phyloP scores from a whole-genome alignment of 2,888 invertebrate genomes.

The Pandemis heparana region DNA sequence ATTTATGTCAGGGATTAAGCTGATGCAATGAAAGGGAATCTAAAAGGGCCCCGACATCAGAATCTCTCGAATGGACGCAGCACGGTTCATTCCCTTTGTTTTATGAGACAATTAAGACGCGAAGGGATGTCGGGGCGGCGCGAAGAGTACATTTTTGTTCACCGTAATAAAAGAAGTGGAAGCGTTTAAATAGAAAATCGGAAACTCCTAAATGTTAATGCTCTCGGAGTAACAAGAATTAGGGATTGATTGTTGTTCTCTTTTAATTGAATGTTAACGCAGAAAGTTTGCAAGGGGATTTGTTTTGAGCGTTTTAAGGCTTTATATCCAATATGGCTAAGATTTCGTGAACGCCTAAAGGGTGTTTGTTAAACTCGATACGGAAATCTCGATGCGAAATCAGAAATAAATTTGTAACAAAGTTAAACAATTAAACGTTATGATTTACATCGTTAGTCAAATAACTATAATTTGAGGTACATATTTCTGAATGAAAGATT shows the following conservation, averaged over 20 bases:
- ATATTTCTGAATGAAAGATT: too few species aligned
- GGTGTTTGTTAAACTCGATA: neutral
- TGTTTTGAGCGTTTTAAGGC: conserved; percentile 5
- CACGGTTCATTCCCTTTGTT: conserved; percentile 74
- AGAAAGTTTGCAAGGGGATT: conserved; percentile 27
- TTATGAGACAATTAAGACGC: conserved; percentile 75
- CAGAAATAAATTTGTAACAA: neutral
- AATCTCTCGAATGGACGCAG: conserved; percentile 53
- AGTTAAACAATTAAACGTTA: neutral
- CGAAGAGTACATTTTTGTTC: conserved; percentile 67
- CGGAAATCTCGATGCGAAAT: neutral
- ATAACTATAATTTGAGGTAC: too few species aligned
- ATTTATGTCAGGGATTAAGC: conserved; percentile 61
- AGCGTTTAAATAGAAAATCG: conserved; percentile 72
- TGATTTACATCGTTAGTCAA: neutral
- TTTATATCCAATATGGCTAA: conserved; percentile 3
- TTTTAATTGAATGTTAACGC: conserved; percentile 39
- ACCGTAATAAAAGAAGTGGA: conserved; percentile 64
- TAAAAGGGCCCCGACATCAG: conserved; percentile 54
- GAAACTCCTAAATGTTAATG: conserved; percentile 69
- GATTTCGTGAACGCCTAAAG: conserved; percentile 2
- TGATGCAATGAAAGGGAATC: conserved; percentile 58
- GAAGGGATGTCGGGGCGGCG: conserved; percentile 62
- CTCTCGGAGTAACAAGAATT: conserved; percentile 55
- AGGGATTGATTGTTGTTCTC: conserved; percentile 41